Percentiles rank a stretch among this genome's conserved stretches.
phyloP scores from a whole-genome alignment of 2,113 vertebrate species.

The Himantopus leucocephalus region DNA sequence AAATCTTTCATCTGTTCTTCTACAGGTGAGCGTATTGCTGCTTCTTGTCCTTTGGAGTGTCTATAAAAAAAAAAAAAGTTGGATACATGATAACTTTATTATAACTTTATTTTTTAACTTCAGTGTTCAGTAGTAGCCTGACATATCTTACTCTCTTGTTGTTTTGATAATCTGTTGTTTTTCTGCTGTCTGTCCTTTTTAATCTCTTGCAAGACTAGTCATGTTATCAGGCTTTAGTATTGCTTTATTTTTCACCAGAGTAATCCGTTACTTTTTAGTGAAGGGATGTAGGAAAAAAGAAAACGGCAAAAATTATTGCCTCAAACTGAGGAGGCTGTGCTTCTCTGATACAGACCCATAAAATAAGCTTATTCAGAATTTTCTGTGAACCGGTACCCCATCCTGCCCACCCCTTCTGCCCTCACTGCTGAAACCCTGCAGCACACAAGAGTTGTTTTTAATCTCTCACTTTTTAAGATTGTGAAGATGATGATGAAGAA shows the following conservation, averaged over 20 bases:
- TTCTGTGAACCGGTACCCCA: not conserved
- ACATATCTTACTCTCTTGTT: not conserved
- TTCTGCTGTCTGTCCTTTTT: slow-evolving; percentile 3
- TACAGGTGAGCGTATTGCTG: not conserved
- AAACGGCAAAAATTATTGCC: not conserved
- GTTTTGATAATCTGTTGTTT: not conserved
- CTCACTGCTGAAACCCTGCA: not conserved
- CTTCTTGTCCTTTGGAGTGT: not conserved
- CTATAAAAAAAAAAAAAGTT: not conserved
- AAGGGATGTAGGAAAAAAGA: not conserved
- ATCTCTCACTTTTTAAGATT: slow-evolving; percentile 31
- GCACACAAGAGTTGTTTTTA: not conserved
- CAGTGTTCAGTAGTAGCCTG: not conserved
- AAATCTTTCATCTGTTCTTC: not conserved
- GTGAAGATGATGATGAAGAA: slow-evolving; percentile 56
- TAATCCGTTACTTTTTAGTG: not conserved
- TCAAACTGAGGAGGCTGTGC: not conserved
- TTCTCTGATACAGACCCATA: not conserved
- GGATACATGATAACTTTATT: not conserved
- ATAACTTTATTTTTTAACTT: not conserved
- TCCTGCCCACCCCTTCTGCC: not conserved
- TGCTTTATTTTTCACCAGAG: not conserved
- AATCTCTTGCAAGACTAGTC: not conserved
- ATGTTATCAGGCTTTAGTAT: not conserved
- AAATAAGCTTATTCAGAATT: not conserved